Conservation (phyloP, 2,113 vertebrate species). For the Brachyhypopomus gauderio region DNA sequence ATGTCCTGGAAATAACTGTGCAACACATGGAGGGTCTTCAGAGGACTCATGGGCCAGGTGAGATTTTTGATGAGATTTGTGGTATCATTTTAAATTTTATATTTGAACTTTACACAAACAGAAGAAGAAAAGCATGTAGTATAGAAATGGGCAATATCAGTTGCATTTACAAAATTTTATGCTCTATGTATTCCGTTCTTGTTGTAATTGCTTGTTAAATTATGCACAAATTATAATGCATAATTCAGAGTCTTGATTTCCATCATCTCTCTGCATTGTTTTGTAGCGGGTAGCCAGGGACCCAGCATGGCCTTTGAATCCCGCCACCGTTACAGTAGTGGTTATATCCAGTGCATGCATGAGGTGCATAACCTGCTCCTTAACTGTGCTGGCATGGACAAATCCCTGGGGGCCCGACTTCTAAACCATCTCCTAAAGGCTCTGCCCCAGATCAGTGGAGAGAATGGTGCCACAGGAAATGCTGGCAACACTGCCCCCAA, state of each 20-base stretch:
- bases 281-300: constrained; percentile 26
- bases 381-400: constrained; percentile 66
- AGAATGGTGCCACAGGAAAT: constrained; percentile 3
- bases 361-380: constrained; percentile 68
- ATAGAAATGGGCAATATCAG: not conserved
- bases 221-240: not conserved
- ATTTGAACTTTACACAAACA: no score
- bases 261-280: not conserved
- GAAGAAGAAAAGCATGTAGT: not conserved
- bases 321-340: constrained; percentile 64
- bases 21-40: constrained; percentile 67
- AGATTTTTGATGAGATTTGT: not conserved
- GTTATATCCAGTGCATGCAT: constrained; percentile 68
- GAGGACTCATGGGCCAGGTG: constrained; percentile 49
- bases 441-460: constrained; percentile 56
- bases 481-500: not conserved
- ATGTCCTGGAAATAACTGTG: constrained; percentile 66
- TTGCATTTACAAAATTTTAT: not conserved
- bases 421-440: constrained; percentile 65
- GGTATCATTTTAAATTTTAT: no score
- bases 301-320: constrained; percentile 56
- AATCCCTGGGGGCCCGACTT: constrained; percentile 61
- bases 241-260: not conserved
- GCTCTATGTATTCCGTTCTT: no score
- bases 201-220: no score